Base-by-base conservation (phyloP, 2,888 invertebrate genomes). In the Julus scandinavius region DNA sequence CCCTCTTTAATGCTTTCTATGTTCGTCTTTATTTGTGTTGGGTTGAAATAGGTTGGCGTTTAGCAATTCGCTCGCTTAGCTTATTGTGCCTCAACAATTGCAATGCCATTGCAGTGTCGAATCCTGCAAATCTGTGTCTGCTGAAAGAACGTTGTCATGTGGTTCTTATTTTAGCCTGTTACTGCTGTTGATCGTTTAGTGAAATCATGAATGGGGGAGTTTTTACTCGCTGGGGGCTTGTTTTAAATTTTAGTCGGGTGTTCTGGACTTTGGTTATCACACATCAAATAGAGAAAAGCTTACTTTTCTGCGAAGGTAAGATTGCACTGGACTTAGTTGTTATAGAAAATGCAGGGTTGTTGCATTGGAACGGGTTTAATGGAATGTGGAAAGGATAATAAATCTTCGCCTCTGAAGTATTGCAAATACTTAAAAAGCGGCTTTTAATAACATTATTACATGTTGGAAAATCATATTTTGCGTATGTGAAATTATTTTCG, bases 171-270 rank as follows among this genome's bases (percentile, higher is more conserved):
- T 63, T 63, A 17, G 13, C n/a, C 63, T 17, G n/a, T n/a, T 63
- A 4, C 3, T n/a, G 2, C n/a, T n/a, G 63, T 63, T 63, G 63
- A 63, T 63, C 63, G 63, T 63, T 63, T 13, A 13, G 63, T 63
- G 63, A 17, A 63, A 63, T 63, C 63, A 63, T n/a, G 63, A 63
- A 63, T 63, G 63, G 63, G 63, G 63, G n/a, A 63, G 63, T 63
- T 63, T 63, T 41, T 41, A 84, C 84, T 84, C 45, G 38, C 50
- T 86, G 20, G 86, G 86, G 86, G 50, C 86, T 86, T 86, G 86
- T 86, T 86, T 86, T 86, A 86, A 86, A 86, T 86, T 86, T 54
- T 86, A 86, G 86, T 86, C 50, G 3, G 45, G 86, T 86, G 86
- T 45, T 84, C 84, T 40, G 84, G 63, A 63, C 63, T n/a, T 63